These are phyloP conservation scores for Nothobranchius furzeri DNA, from an alignment of 2,113 vertebrate genomes.

Conservation along the genomic window DNA sequence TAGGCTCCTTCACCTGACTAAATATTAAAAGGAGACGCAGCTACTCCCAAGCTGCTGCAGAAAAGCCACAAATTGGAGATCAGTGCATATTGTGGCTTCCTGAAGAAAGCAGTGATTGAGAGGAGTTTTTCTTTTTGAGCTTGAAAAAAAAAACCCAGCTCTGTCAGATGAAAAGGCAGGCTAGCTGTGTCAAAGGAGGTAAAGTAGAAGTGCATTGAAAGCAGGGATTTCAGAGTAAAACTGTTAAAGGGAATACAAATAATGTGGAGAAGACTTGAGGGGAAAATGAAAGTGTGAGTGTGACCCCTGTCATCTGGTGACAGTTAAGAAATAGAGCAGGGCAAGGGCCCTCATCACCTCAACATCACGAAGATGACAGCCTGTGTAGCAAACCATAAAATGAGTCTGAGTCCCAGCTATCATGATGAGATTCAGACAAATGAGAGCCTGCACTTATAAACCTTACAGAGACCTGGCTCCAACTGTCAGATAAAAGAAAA, in stretches of 20 bases:
- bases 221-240: conserved; percentile 2
- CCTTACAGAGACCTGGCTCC: conserved; percentile 18
- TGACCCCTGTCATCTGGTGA: conserved; percentile 50
- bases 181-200: conserved; percentile 34
- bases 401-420: conserved; percentile 27
- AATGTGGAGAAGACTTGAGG: conserved; percentile 3
- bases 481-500: conserved; percentile 11
- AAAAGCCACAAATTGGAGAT: conserved; percentile 20
- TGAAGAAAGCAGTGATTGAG: conserved; percentile 1
- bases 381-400: conserved; percentile 38
- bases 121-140: not conserved
- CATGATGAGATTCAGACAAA: conserved; percentile 50
- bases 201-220: not conserved
- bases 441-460: conserved; percentile 41
- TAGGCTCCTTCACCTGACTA: conserved; percentile 24
- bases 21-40: conserved; percentile 38
- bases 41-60: conserved; percentile 29
- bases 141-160: conserved; percentile 13
- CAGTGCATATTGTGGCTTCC: conserved; percentile 6
- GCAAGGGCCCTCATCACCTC: conserved; percentile 37
- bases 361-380: conserved; percentile 33
- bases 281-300: conserved; percentile 17
- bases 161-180: conserved; percentile 35
- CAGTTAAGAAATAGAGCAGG: conserved; percentile 36
- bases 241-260: conserved; percentile 1